A percentile compares a stretch with the other conserved stretches of the same genome.
Evolutionary conservation across 2,888 invertebrate genomes (phyloP).

Genomic region (Drosophila subsilvestris): DNA sequence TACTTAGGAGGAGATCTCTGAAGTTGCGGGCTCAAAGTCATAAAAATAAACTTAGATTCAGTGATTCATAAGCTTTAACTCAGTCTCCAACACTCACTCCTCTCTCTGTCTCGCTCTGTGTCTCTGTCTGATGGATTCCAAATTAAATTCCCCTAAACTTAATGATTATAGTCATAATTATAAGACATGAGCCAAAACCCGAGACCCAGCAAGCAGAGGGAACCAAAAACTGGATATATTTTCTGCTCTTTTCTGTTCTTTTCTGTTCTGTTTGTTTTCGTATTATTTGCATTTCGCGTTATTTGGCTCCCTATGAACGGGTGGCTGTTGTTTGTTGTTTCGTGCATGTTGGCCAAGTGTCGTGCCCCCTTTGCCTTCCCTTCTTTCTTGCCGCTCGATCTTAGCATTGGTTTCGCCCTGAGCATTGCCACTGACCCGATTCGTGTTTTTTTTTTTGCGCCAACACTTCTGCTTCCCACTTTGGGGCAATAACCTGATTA

Average conservation of each 20-base stretch:
- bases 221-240: slow-evolving; percentile 20
- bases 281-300: slow-evolving; percentile 37
- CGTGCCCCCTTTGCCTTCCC: neutral
- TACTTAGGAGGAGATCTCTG: neutral
- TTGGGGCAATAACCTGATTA: slow-evolving; percentile 49
- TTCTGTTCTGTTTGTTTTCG: slow-evolving; percentile 44
- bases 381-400: neutral
- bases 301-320: slow-evolving; percentile 18
- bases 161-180: slow-evolving; percentile 29
- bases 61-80: slow-evolving; percentile 28
- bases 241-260: slow-evolving; percentile 37
- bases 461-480: neutral
- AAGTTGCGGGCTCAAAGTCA: slow-evolving; percentile 15
- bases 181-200: slow-evolving; percentile 6
- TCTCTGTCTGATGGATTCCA: slow-evolving; percentile 12
- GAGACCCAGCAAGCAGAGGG: neutral
- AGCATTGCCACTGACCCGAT: slow-evolving; percentile 41
- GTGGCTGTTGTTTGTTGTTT: slow-evolving; percentile 3
- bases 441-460: slow-evolving; percentile 26
- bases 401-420: slow-evolving; percentile 11
- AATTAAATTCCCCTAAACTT: slow-evolving; percentile 33
- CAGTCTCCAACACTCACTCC: neutral
- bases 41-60: slow-evolving; percentile 31
- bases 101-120: neutral
- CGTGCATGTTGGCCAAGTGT: slow-evolving; percentile 33